Percentiles rank a stretch among this genome's conserved stretches.
These are phyloP conservation scores for Drosophila buzzatii DNA, from an alignment of 2,888 invertebrate genomes.

Conservation along the genomic window DNA sequence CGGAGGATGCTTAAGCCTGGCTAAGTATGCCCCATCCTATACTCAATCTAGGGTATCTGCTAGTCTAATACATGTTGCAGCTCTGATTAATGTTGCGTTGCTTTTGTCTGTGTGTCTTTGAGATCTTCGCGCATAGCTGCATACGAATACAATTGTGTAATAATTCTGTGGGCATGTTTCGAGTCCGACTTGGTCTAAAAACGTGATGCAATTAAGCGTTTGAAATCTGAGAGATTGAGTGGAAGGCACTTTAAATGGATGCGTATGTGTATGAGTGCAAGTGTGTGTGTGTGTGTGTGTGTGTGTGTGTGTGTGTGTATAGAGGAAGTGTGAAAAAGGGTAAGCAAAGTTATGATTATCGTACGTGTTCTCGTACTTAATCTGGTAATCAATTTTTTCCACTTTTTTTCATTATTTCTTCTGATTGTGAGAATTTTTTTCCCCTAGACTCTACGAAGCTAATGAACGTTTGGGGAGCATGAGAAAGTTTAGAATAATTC, in stretches of 20 bases:
- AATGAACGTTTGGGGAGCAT: slow-evolving; percentile 51
- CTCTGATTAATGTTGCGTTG: slow-evolving; percentile 1
- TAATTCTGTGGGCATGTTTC: slow-evolving; percentile 57
- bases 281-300: slow-evolving; percentile 8
- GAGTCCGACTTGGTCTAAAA: slow-evolving; percentile 72
- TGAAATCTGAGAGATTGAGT: slow-evolving; percentile 55
- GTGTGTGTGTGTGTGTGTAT: slow-evolving; percentile 13
- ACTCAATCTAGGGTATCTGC: not conserved
- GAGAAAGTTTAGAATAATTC: slow-evolving; percentile 52
- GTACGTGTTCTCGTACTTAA: slow-evolving; percentile 70
- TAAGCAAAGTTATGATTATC: slow-evolving; percentile 75
- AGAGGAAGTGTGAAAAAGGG: slow-evolving; percentile 68
- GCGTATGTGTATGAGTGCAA: slow-evolving; percentile 4
- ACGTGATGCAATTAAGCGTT: slow-evolving; percentile 80
- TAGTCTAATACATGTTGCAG: not conserved
- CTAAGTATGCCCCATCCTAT: too few species aligned
- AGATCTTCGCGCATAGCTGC: slow-evolving; percentile 32
- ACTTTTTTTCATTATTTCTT: slow-evolving; percentile 51
- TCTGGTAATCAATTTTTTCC: slow-evolving; percentile 76
- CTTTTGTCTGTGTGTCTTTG: slow-evolving; percentile 13
- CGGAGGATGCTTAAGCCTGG: not conserved
- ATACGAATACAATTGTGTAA: slow-evolving; percentile 69
- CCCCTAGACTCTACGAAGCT: not conserved
- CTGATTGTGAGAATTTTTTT: slow-evolving; percentile 65
- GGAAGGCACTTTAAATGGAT: slow-evolving; percentile 49